Evolutionary conservation across 2,113 vertebrate species (phyloP).

Genomic region (Urocolius indicus): DNA sequence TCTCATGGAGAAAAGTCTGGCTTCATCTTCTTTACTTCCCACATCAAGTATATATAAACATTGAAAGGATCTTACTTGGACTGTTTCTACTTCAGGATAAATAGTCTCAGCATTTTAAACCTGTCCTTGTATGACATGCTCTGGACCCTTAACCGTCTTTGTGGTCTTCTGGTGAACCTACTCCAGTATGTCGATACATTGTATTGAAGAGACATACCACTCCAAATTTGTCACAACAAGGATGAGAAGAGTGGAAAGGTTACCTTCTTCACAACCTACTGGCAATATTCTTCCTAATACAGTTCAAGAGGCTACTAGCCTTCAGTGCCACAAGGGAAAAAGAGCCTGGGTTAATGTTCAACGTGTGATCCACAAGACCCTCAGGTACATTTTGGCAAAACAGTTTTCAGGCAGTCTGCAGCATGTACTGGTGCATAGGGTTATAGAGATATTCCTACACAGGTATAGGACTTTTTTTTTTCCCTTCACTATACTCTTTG

Average conservation of each 20-base stretch:
- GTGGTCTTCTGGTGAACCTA: not conserved
- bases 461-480: not conserved
- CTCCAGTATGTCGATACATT: not conserved
- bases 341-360: not conserved
- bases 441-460: not conserved
- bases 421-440: fast-evolving
- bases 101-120: not conserved
- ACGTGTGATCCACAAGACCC: not conserved
- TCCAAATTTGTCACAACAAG: not conserved
- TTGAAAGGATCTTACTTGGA: not conserved
- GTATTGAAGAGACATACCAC: no score
- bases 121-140: not conserved
- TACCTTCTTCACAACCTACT: not conserved
- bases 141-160: not conserved
- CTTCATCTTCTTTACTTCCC: not conserved
- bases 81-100: not conserved
- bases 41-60: not conserved
- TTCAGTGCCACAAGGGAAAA: not conserved
- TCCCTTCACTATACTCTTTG: not conserved
- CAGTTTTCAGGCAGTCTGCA: not conserved
- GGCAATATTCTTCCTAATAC: not conserved
- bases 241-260: not conserved
- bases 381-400: not conserved
- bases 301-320: not conserved
- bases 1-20: not conserved